These are phyloP conservation scores for Cydia amplana DNA, from an alignment of 1,140 invertebrate genomes.

Conservation along the genomic window DNA sequence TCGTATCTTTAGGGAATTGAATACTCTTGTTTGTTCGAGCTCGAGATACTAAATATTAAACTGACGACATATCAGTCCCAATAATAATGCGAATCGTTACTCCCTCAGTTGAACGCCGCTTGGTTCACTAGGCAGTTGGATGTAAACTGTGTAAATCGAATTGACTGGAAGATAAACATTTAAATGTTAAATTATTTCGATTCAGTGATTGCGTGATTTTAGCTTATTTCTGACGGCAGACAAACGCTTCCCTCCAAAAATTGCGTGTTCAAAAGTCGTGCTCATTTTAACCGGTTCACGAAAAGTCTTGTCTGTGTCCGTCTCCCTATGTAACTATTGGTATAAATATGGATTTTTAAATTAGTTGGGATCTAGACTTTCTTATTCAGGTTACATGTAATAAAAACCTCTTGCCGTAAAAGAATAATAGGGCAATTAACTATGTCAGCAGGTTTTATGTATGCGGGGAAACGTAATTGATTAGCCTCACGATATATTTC, in stretches of 20 bases:
- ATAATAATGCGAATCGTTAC: slow-evolving; percentile 55
- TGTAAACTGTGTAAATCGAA: slow-evolving; percentile 2
- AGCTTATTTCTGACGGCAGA: background rate
- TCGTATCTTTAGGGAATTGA: slow-evolving; percentile 37
- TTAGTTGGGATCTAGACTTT: background rate
- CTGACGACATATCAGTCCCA: slow-evolving; percentile 57
- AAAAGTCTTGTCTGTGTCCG: background rate
- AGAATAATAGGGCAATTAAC: background rate
- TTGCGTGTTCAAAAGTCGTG: slow-evolving; percentile 11
- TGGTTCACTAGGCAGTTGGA: background rate
- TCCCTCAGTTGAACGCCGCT: slow-evolving; percentile 40
- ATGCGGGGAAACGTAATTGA: slow-evolving; percentile 2
- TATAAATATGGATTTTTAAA: too few relatives aligned
- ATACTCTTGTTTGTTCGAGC: slow-evolving; percentile 35
- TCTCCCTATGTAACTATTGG: too few relatives aligned
- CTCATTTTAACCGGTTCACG: background rate
- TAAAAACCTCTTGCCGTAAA: background rate
- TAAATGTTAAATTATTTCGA: background rate
- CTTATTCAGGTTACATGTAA: background rate
- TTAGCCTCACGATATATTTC: slow-evolving; percentile 35
- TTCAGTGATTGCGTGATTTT: background rate
- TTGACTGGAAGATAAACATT: slow-evolving; percentile 9
- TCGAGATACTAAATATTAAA: slow-evolving; percentile 64
- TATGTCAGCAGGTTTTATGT: background rate
- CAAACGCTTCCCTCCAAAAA: slow-evolving; percentile 4